Evolutionary conservation across 2,888 invertebrate genomes (phyloP).

Genomic region (Tyria jacobaeae): DNA sequence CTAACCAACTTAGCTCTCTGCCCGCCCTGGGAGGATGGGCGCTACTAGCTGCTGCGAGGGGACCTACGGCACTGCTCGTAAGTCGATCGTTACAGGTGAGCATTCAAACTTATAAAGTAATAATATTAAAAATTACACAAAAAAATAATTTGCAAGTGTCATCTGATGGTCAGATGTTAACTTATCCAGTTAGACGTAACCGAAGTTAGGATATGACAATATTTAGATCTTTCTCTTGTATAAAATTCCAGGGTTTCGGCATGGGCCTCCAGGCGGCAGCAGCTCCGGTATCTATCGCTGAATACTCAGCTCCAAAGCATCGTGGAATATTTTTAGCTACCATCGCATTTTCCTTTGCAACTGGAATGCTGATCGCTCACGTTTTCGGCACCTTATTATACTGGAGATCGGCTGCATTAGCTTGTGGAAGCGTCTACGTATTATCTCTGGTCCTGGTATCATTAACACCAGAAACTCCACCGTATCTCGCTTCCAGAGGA

Average conservation of each 20-base stretch:
- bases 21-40: constrained; percentile 86
- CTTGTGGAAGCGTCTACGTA: constrained; percentile 82
- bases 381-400: constrained; percentile 87
- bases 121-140: too few species aligned
- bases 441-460: constrained; percentile 83
- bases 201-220: background rate
- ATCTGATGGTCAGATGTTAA: background rate
- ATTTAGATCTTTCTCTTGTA: background rate
- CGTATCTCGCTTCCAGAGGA: constrained; percentile 87
- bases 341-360: constrained; percentile 87
- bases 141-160: background rate
- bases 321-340: constrained; percentile 88
- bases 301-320: constrained; percentile 85
- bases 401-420: constrained; percentile 86
- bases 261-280: constrained; percentile 85
- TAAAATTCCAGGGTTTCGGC: constrained; percentile 75
- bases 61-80: constrained; percentile 67
- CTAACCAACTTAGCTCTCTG: constrained; percentile 84
- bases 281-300: constrained; percentile 80
- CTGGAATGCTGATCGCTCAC: constrained; percentile 89
- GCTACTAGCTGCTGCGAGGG: constrained; percentile 78
- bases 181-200: background rate
- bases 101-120: background rate
- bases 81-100: constrained; percentile 73
- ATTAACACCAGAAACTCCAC: constrained; percentile 88